Evolutionary conservation across 2,113 vertebrate species (phyloP).

Genomic region (Otus sunia): DNA sequence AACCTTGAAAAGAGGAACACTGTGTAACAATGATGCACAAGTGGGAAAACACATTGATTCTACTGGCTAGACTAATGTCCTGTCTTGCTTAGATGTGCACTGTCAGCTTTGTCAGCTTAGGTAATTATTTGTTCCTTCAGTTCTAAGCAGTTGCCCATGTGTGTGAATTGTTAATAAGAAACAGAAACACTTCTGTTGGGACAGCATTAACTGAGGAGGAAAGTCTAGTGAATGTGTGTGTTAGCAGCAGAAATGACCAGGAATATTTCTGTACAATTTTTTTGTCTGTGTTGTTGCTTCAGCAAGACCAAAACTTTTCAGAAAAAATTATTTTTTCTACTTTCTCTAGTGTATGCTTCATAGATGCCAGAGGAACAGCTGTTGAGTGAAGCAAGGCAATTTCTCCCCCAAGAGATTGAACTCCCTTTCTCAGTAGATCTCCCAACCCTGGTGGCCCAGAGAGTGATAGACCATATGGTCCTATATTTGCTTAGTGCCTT

Average conservation of each 20-base stretch:
- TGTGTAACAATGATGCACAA: background rate
- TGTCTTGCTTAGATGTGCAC: background rate
- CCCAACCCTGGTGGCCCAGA: background rate
- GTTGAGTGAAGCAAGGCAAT: background rate
- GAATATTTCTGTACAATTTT: background rate
- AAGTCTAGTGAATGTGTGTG: rapidly evolving
- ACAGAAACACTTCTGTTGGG: background rate
- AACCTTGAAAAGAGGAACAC: background rate
- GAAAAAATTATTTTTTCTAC: background rate
- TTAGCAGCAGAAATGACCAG: background rate
- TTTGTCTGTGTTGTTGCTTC: background rate
- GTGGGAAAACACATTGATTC: background rate
- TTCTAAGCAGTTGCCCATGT: background rate
- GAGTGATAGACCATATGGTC: background rate
- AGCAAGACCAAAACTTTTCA: background rate
- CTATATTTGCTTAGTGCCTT: background rate
- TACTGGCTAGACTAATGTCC: background rate
- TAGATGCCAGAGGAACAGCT: background rate
- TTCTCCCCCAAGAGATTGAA: background rate
- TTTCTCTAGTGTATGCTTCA: background rate
- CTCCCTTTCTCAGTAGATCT: background rate
- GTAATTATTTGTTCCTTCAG: background rate
- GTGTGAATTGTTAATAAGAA: background rate
- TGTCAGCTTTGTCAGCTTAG: background rate
- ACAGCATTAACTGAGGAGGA: background rate